Evolutionary conservation across 2,888 invertebrate genomes (phyloP), one percentile per base, ranked within the genome.

Genomic region (Sarcophaga caerulescens): DNA sequence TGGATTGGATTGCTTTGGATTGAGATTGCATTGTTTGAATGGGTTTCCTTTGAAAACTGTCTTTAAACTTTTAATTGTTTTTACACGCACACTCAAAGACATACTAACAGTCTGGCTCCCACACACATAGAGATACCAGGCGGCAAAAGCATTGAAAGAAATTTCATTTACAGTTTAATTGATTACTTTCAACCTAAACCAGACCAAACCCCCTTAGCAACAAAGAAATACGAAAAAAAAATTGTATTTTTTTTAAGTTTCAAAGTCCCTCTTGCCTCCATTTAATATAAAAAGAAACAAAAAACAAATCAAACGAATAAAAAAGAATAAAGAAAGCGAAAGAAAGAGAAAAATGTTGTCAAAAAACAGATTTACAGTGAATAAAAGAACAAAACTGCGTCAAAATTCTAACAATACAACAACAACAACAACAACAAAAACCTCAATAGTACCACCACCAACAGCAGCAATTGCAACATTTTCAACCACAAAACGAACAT

Each of bases 311-410:
- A 19, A 47, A 65, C 25, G 11, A 4, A 44, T 17, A 75, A n/a
- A 47, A 75, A 76, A n/a, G 17, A 35, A 74, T 6, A 44, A n/a
- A 47, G n/a, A 44, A 47, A 68, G 0, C 59, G 75, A 75, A 5
- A 70, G 45, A 71, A 79, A 78, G 73, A 85, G 80, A 83, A 85
- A 85, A 82, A 85, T 85, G 85, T 82, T 83, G 82, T 73, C 78
- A 76, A 83, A 85, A 74, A 68, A 71, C 71, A 80, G 59, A 76
- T 73, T 69, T 65, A 57, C 68, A 69, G 57, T 59, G 66, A 76
- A 75, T 44, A 52, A 52, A 12, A 59, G 52, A 71, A 71, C 44
- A 59, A 71, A 68, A 23, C 69, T 66, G 52, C 65, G 52, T 71
- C 63, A 23, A 78, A 75, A 44, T 75, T 71, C 82, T 79, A 82